Evolutionary conservation across 2,888 invertebrate genomes (phyloP).

Genomic region (Trichopria drosophilae): DNA sequence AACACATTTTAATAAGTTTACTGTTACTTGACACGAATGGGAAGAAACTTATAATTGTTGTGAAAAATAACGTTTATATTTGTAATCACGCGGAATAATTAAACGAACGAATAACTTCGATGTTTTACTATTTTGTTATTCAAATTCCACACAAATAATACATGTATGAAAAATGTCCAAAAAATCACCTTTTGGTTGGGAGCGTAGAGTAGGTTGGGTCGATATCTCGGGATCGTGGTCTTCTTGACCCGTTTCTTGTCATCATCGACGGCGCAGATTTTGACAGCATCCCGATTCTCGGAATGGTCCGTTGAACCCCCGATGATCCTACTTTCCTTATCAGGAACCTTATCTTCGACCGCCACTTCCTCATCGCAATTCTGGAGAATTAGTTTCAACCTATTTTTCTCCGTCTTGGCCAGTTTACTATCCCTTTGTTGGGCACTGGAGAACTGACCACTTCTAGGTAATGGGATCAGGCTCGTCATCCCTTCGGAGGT

Average conservation of each 20-base stretch:
- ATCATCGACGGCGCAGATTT: conserved; percentile 8
- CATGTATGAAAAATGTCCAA: too few relatives aligned
- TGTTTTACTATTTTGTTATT: too few relatives aligned
- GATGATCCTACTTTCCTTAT: conserved; percentile 43
- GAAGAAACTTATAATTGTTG: too few relatives aligned
- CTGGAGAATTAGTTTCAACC: conserved; percentile 48
- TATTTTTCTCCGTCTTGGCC: conserved; percentile 53
- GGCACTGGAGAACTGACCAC: conserved; percentile 29
- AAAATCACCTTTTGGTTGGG: not conserved
- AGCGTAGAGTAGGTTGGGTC: too few relatives aligned
- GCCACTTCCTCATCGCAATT: conserved; percentile 29
- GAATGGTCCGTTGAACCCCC: conserved; percentile 22
- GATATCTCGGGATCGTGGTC: conserved; percentile 7
- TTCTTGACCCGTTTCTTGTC: conserved; percentile 14
- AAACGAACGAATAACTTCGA: too few relatives aligned
- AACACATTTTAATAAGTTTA: too few relatives aligned
- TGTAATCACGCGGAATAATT: too few relatives aligned
- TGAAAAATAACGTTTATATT: too few relatives aligned
- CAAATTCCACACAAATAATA: too few relatives aligned
- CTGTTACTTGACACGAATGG: too few relatives aligned
- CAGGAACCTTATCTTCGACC: conserved; percentile 32
- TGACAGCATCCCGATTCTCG: conserved; percentile 7
- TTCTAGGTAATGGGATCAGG: conserved; percentile 45
- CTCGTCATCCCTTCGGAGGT: conserved; percentile 30
- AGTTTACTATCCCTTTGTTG: conserved; percentile 44